Conservation (phyloP, 2,797 vertebrate species). For the Rhinophrynus dorsalis region DNA sequence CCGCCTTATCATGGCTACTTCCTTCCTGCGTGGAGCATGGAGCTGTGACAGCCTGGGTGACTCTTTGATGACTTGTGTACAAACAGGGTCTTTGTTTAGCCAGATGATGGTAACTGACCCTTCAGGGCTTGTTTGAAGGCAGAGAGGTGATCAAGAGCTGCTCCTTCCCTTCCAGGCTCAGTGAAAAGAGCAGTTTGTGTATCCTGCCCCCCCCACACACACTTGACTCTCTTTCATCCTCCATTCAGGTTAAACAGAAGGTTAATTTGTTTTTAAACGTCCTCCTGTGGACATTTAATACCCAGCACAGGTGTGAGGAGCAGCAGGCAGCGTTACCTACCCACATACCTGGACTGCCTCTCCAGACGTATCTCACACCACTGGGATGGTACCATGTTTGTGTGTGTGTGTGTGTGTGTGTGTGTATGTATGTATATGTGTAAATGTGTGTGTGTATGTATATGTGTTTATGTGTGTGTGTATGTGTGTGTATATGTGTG, state of each 20-base stretch:
- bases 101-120: slow-evolving; percentile 17
- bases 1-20: too few species aligned
- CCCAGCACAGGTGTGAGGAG: slow-evolving; percentile 67
- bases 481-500: too few species aligned
- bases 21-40: neutral
- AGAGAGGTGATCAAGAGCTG: neutral
- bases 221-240: slow-evolving; percentile 10
- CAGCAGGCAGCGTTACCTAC: slow-evolving; percentile 6
- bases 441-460: too few species aligned
- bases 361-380: neutral
- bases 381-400: too few species aligned
- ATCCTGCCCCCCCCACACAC: neutral
- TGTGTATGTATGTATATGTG: too few species aligned
- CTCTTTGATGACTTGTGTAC: slow-evolving; percentile 18
- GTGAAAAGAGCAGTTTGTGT: neutral
- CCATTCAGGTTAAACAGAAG: slow-evolving; percentile 46
- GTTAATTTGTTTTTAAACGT: slow-evolving; percentile 63
- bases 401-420: too few species aligned
- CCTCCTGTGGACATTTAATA: slow-evolving; percentile 67
- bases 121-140: neutral
- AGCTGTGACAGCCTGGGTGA: neutral
- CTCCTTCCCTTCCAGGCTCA: neutral
- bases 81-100: slow-evolving; percentile 16
- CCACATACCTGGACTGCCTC: slow-evolving; percentile 1
- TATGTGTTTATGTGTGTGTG: too few species aligned